These are phyloP conservation scores for Resseliella maxima DNA, from an alignment of 2,888 invertebrate species.

Conservation along the genomic window DNA sequence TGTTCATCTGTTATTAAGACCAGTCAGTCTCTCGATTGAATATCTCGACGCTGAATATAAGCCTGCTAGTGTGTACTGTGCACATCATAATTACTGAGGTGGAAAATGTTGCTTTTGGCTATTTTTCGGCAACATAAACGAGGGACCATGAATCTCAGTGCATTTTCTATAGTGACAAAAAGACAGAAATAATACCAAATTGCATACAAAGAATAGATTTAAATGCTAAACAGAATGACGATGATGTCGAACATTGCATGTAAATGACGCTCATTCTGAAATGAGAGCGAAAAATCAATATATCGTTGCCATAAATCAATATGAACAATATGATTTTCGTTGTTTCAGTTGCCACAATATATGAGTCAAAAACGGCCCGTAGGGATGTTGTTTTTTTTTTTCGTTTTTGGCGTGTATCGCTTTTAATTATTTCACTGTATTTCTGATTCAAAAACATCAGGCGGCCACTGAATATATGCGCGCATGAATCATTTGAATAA, in stretches of 20 bases:
- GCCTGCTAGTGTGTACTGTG: background rate
- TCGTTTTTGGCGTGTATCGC: background rate
- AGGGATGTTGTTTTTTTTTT: background rate
- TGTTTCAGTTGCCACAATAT: background rate
- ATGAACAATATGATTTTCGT: conserved; percentile 18
- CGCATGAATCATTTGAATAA: conserved; percentile 38
- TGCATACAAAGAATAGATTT: background rate
- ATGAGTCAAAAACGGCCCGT: background rate
- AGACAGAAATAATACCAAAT: background rate
- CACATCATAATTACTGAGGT: conserved; percentile 12
- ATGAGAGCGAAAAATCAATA: conserved; percentile 38
- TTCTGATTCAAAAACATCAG: background rate
- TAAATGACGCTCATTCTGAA: no score
- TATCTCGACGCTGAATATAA: background rate
- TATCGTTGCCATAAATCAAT: conserved; percentile 32
- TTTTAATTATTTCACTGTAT: conserved; percentile 27
- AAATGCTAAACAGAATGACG: background rate
- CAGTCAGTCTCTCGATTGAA: background rate
- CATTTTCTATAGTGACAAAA: background rate
- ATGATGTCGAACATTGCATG: conserved; percentile 32
- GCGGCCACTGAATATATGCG: background rate
- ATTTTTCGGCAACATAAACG: background rate
- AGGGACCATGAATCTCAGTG: background rate
- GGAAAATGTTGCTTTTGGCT: conserved; percentile 43
- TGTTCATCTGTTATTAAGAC: background rate